These are phyloP conservation scores for Montipora capitata DNA, from an alignment of 92 coral and sea anemone genomes.

Conservation along the genomic window DNA sequence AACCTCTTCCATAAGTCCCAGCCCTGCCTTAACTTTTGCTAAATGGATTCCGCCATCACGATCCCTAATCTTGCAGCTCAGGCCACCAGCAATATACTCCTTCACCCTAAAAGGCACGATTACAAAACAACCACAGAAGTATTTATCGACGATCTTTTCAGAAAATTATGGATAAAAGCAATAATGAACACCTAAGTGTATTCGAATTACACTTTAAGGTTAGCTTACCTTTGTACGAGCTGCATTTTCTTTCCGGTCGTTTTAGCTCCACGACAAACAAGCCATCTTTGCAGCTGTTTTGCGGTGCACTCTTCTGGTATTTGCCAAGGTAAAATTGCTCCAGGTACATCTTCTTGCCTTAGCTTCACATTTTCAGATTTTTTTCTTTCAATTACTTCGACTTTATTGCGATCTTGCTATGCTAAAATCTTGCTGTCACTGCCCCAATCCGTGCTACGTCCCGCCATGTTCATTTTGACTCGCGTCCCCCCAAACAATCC, in stretches of 20 bases:
- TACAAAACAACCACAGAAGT: not conserved
- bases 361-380: conserved; percentile 21
- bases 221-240: conserved; percentile 54
- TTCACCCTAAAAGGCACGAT: conserved; percentile 34
- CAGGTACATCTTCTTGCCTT: conserved; percentile 40
- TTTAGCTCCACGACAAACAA: conserved; percentile 62
- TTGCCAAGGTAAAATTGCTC: conserved; percentile 24
- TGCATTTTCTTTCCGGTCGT: conserved; percentile 54
- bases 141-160: not conserved
- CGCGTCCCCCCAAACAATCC: conserved; percentile 23
- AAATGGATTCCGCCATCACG: conserved; percentile 76
- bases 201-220: not conserved
- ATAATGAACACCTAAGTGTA: not conserved
- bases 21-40: conserved; percentile 28
- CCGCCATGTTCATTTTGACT: conserved; percentile 17
- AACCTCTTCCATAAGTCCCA: conserved; percentile 22
- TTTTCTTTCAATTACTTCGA: conserved; percentile 9
- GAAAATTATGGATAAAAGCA: not conserved
- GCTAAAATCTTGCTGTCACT: not conserved
- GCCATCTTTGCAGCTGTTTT: conserved; percentile 62
- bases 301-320: conserved; percentile 53
- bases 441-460: not conserved
- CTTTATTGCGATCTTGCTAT: conserved; percentile 13
- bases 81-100: conserved; percentile 58
- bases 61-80: conserved; percentile 40